Evolutionary conservation across 37 sponge, comb jelly and placozoan genomes (phyloP).

Genomic region (Oopsacas minuta): DNA sequence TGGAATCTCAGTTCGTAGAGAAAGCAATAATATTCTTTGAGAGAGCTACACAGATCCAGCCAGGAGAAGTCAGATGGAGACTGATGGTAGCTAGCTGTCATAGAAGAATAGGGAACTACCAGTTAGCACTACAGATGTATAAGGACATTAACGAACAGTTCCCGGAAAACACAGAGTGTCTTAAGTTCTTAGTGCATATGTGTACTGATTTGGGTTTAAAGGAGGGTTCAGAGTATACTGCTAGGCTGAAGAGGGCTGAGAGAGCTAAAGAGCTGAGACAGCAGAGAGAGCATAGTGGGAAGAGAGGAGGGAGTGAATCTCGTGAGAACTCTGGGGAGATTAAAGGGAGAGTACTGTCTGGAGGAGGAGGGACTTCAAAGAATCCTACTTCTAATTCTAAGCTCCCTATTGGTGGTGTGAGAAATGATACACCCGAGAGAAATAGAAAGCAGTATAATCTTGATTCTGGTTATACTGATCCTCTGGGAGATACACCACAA

Average conservation of each 20-base stretch:
- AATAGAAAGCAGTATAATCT: background rate
- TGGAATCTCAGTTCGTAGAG: constrained; percentile 82
- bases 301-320: constrained; percentile 22
- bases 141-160: constrained; percentile 62
- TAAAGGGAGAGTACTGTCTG: constrained; percentile 11
- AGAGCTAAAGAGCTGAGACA: constrained; percentile 44
- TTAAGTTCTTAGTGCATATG: constrained; percentile 78
- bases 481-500: constrained; percentile 68
- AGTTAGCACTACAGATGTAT: constrained; percentile 71
- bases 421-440: background rate
- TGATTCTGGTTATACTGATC: constrained; percentile 52
- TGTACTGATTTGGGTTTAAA: constrained; percentile 80
- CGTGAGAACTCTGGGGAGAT: background rate
- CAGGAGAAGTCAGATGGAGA: constrained; percentile 83
- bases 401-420: background rate
- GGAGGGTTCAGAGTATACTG: constrained; percentile 67
- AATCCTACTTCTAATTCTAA: background rate
- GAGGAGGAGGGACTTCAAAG: constrained; percentile 22
- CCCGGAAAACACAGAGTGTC: constrained; percentile 82
- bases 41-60: constrained; percentile 73
- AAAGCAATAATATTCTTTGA: constrained; percentile 89
- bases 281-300: constrained; percentile 33
- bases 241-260: constrained; percentile 73
- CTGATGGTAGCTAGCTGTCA: constrained; percentile 91
- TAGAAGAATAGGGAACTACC: constrained; percentile 84